These are phyloP conservation scores for Petrocephalus zakoni DNA, from an alignment of 2,113 vertebrate genomes.

Conservation along the genomic window DNA sequence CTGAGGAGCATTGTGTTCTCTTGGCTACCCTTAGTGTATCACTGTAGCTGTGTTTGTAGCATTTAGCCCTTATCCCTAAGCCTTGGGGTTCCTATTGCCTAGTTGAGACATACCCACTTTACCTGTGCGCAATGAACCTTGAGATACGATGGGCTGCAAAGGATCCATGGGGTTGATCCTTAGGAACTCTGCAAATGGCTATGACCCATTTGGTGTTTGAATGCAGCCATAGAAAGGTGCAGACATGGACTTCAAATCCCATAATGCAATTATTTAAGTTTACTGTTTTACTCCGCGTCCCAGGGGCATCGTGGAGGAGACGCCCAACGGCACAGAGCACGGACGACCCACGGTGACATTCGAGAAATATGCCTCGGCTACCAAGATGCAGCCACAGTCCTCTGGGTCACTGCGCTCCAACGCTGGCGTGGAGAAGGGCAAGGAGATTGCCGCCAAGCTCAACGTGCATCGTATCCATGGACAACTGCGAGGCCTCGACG, in stretches of 20 bases:
- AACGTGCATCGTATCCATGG: constrained; percentile 92
- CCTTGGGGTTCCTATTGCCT: too few relatives aligned
- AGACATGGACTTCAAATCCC: background rate
- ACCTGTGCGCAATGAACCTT: too few relatives aligned
- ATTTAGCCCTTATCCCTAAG: background rate
- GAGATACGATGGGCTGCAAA: too few relatives aligned
- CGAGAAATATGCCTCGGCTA: constrained; percentile 87
- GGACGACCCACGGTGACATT: constrained; percentile 74
- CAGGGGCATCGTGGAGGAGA: constrained; percentile 90
- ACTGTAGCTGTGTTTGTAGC: background rate
- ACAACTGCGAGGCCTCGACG: constrained; percentile 88
- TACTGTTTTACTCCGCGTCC: background rate
- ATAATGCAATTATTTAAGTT: background rate
- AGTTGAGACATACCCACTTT: too few relatives aligned
- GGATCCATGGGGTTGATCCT: too few relatives aligned
- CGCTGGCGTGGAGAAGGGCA: constrained; percentile 90
- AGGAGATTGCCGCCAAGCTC: constrained; percentile 89
- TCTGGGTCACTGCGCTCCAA: constrained; percentile 94
- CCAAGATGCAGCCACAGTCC: constrained; percentile 95
- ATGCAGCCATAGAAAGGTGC: background rate
- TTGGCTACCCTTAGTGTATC: background rate
- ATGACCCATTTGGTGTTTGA: background rate
- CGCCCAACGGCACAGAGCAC: constrained; percentile 66
- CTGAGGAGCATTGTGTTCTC: background rate
- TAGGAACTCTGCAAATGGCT: too few relatives aligned